Evolutionary conservation across 2,888 invertebrate genomes (phyloP).

Genomic region (Drosophila cracens): DNA sequence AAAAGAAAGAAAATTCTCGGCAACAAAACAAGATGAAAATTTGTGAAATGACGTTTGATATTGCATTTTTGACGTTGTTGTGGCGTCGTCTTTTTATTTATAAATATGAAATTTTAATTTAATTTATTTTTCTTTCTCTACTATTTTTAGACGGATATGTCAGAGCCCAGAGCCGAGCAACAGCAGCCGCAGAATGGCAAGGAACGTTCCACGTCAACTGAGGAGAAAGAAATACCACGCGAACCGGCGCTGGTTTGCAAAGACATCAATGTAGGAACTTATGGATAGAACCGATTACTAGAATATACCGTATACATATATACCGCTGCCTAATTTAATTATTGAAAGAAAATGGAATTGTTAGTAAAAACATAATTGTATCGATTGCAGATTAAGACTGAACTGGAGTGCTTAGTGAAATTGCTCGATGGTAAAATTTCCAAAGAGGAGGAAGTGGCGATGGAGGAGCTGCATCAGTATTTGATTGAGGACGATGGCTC

Average conservation of each 20-base stretch:
- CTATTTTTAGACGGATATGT: constrained; percentile 81
- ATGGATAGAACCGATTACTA: neutral
- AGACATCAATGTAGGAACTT: constrained; percentile 89
- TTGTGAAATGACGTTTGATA: constrained; percentile 34
- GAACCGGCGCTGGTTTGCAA: constrained; percentile 93
- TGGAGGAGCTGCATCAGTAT: constrained; percentile 94
- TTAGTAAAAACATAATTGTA: neutral
- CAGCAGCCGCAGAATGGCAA: constrained; percentile 80
- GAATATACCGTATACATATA: neutral
- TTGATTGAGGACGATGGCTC: constrained; percentile 95
- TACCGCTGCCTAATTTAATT: neutral
- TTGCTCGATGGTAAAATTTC: constrained; percentile 90
- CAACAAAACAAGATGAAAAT: constrained; percentile 22
- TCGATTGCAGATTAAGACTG: constrained; percentile 87
- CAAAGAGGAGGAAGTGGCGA: constrained; percentile 89
- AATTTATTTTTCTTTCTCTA: constrained; percentile 63
- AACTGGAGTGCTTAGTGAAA: constrained; percentile 90
- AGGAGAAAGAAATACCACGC: constrained; percentile 89
- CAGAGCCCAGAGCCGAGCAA: constrained; percentile 79
- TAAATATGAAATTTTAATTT: constrained; percentile 66
- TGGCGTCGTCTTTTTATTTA: constrained; percentile 56
- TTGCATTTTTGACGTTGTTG: constrained; percentile 43
- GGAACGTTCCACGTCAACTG: constrained; percentile 85
- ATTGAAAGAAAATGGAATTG: neutral
- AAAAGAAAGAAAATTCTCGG: constrained; percentile 22